phyloP scores from a whole-genome alignment of 2,797 vertebrate genomes.

The Periophthalmus magnuspinnatus region DNA sequence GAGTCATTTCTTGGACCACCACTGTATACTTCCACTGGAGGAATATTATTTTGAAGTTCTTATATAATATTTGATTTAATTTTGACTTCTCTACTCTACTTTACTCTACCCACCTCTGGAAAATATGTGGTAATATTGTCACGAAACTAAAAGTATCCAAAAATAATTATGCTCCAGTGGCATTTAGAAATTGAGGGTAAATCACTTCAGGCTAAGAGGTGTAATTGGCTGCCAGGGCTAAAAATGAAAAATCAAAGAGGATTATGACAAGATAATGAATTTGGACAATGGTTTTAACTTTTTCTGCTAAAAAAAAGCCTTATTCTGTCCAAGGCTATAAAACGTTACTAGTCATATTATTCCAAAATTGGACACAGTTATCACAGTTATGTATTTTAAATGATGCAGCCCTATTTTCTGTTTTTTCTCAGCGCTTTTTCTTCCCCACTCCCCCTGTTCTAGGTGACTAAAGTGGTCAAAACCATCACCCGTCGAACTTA shows the following conservation, averaged over 20 bases:
- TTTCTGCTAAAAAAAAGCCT: background rate
- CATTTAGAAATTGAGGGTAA: background rate
- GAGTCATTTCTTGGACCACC: too few relatives aligned
- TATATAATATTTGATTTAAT: too few relatives aligned
- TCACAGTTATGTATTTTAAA: background rate
- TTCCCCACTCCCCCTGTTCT: slow-evolving; percentile 22
- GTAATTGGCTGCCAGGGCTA: background rate
- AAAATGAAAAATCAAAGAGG: background rate
- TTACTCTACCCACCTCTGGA: too few relatives aligned
- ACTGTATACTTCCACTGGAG: too few relatives aligned
- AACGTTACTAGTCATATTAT: background rate
- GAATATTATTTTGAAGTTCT: too few relatives aligned
- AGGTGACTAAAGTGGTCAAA: slow-evolving; percentile 75
- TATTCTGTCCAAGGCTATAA: background rate
- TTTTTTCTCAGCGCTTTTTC: slow-evolving; percentile 13
- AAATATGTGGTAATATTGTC: too few relatives aligned
- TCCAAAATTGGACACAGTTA: background rate
- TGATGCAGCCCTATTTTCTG: background rate
- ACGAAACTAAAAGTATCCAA: background rate
- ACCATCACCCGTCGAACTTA: slow-evolving; percentile 68
- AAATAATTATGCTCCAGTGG: background rate
- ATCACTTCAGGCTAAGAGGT: background rate
- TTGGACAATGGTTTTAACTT: background rate
- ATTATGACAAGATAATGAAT: background rate
- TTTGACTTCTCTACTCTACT: too few relatives aligned